Base-by-base conservation (phyloP, 2,888 invertebrate species). In the Anthoptus insignis region DNA sequence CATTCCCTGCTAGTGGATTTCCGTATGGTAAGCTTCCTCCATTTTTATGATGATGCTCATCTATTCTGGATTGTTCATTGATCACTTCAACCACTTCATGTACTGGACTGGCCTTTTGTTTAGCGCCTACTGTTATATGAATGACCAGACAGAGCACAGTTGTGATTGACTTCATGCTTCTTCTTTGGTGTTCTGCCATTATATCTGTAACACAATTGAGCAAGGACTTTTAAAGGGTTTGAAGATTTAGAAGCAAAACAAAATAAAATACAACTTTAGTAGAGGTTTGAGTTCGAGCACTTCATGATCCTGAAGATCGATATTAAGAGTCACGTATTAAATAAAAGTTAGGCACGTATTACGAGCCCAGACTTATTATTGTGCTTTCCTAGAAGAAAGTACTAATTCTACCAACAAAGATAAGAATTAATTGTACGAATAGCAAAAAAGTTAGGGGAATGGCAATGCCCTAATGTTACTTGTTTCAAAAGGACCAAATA, bases 1-100 rank as follows among this genome's bases (percentile, higher is more conserved):
- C 86, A 68, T 91, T 90, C 0, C 89, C 91, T 49, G 88, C 91
- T 59, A 93, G 69, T 0, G 93, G 93, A 34, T 93, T 93, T 0
- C 87, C 87, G 45, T 91, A 92, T 0, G 87, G 88, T 1, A 89
- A 57, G 2, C 69, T 73, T 0, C 76, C 80, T 3, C 78, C 78
- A 7, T 42, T 76, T 8, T 73, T 77, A 0, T 75, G 70, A 1
- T 72, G 47, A 66, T 81, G 86, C 4, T 90, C 90, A n/a, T 93
- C 92, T 37, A 83, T 78, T 71, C 87, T 85, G 0, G 87, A 75
- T 80, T 90, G 89, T 75, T 93, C 92, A 56, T 89, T 90, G 21
- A 87, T 76, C 0, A 70, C 68, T 71, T 76, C 93, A 49, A 88
- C 85, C 1, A 86, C 74, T 73, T 91, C 93, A 52, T 89, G 86